Evolutionary conservation across 2,797 vertebrate genomes (phyloP).

Genomic region (Girardinus metallicus): DNA sequence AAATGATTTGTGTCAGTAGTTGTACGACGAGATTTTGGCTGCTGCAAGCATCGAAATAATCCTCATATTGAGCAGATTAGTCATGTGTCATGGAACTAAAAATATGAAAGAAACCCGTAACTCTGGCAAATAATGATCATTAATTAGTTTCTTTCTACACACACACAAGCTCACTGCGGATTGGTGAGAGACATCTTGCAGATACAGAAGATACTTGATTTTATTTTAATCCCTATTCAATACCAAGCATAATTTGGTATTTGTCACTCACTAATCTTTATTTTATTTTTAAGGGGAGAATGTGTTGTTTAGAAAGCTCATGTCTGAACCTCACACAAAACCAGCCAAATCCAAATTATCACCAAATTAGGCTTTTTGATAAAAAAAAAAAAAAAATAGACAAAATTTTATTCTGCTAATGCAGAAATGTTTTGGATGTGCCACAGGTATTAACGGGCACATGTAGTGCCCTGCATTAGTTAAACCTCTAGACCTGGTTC

Average conservation of each 20-base stretch:
- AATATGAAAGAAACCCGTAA: neutral
- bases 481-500: neutral
- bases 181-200: constrained; percentile 11
- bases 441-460: neutral
- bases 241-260: neutral
- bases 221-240: neutral
- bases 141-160: neutral
- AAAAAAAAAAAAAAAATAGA: neutral
- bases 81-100: neutral
- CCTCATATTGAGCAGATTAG: neutral
- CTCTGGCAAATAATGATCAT: neutral
- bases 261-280: neutral
- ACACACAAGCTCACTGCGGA: neutral
- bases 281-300: neutral
- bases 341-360: neutral
- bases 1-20: neutral
- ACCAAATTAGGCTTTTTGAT: neutral
- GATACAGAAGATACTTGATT: neutral
- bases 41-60: neutral
- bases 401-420: neutral
- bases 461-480: neutral
- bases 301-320: neutral
- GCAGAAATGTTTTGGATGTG: neutral
- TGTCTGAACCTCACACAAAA: neutral
- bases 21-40: neutral